These are phyloP conservation scores for Melanostoma mellinum DNA, from an alignment of 2,888 invertebrate genomes.

Conservation along the genomic window DNA sequence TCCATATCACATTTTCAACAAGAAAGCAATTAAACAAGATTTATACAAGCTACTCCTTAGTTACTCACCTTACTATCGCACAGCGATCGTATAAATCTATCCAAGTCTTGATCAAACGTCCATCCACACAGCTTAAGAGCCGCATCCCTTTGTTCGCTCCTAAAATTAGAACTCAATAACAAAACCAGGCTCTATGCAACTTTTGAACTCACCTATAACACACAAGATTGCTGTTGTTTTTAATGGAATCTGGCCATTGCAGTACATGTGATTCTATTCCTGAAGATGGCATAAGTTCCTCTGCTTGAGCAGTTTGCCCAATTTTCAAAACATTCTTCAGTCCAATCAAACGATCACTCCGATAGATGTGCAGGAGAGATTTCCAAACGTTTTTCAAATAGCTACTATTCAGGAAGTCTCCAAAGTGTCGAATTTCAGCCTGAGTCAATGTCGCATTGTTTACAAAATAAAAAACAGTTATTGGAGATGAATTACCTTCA, in stretches of 20 bases:
- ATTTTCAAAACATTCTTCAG: constrained; percentile 81
- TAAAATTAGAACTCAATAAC: constrained; percentile 77
- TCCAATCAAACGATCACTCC: constrained; percentile 86
- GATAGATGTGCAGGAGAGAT: constrained; percentile 71
- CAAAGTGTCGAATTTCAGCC: constrained; percentile 90
- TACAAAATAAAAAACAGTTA: constrained; percentile 73
- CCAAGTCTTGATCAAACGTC: constrained; percentile 90
- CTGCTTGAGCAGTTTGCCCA: constrained; percentile 76
- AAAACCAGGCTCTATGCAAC: constrained; percentile 13
- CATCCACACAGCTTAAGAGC: constrained; percentile 95
- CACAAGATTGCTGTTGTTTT: constrained; percentile 78
- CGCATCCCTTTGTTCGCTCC: constrained; percentile 87
- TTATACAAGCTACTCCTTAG: no score
- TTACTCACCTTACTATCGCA: constrained; percentile 85
- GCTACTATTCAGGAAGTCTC: constrained; percentile 89
- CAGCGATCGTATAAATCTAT: constrained; percentile 86
- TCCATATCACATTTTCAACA: no score
- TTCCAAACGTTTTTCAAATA: constrained; percentile 91
- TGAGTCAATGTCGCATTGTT: constrained; percentile 75
- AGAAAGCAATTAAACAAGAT: no score
- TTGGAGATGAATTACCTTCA: constrained; percentile 81
- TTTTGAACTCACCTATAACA: constrained; percentile 77
- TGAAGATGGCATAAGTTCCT: constrained; percentile 77
- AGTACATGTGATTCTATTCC: constrained; percentile 79
- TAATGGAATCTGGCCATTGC: constrained; percentile 81